Evolutionary conservation across 2,113 vertebrate genomes (phyloP), one percentile per base, ranked within the genome.

Genomic region (Lonchura striata): DNA sequence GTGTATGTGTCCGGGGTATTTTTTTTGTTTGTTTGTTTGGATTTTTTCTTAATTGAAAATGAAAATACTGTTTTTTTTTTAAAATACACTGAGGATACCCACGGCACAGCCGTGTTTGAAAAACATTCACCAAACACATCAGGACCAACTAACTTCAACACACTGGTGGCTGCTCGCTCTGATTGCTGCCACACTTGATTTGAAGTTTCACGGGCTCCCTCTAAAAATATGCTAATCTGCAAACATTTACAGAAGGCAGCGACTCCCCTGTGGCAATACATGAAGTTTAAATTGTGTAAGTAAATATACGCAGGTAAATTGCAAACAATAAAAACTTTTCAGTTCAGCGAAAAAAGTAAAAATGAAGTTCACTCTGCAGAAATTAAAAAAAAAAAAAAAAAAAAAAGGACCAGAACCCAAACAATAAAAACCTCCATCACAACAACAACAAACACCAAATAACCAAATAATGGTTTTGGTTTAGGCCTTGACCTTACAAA

Each of bases 221-320:
- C 95, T 94, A 90, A 97, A 90, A 97, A 96, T 97, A 97, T 37
- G 94, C 94, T 98, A 98, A 98, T 98, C 97, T 98, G 98, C 97
- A 98, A 99, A 98, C 96, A 98, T 98, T 98, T 98, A 98, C 95
- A 95, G 97, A 98, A 96, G 96, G 95, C 94, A 19, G 95, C 64
- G 94, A 96, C 96, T 94, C 97, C 97, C 96, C 80, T 57, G 95
- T 82, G 96, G 95, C 96, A 96, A 96, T 91, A 96, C 25, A 91
- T 75, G 95, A 97, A 95, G 96, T 94, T 94, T 97, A 97, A 96
- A 98, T 93, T 92, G 82, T 85, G 95, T 92, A 93, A 94, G 74
- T 97, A 98, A 98, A 97, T 96, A 95, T 78, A 96, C 78, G 87
- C 68, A 94, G 3, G 24, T 90, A 93, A 87, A 94, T 83, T 91